Evolutionary conservation across 1,140 invertebrate genomes (phyloP), one percentile per base, ranked within the genome.

Genomic region (Lepidurus arcticus): DNA sequence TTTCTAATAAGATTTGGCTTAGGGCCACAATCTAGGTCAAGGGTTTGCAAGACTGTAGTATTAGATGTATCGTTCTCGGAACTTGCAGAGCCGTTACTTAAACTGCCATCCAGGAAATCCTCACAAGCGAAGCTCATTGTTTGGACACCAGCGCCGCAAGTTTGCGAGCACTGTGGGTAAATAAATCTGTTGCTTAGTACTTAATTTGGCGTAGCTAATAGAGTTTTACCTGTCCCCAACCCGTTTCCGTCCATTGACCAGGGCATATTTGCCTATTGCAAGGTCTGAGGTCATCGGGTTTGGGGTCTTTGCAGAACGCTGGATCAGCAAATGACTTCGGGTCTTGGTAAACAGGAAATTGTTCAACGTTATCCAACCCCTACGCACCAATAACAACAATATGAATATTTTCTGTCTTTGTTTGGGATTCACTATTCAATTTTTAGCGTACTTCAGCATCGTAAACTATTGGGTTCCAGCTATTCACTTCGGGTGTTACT

Each of bases 241-340:
- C 73, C n/a, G 76, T 82, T n/a, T 81, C 73, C 21, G 75, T 73
- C 85, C 85, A 85, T 10, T 81, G 74, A n/a, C 79, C 81, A 34
- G 80, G 79, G 79, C 84, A 85, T 0, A 82, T 81, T 8, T 80
- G 34, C 7, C 79, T 26, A 76, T 83, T 83, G 79, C 84, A 85
- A 10, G 78, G 75, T 77, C 80, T 73, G 13, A 74, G 81, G 42
- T 80, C 78, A 8, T 76, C 74, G 10, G 84, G 84, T 53, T 80
- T 76, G 34, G 73, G 65, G 42, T 79, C 76, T n/a, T 84, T 82
- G 79, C 90, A 91, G 76, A 87, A 84, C 1, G 84, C 84, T 0
- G 89, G 88, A 7, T 87, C 87, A 3, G 90, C 86, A 81, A 87
- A 87, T 53, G 85, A 84, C 79, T 83, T 84, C 82, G 88, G 88